Percentiles rank a stretch among this genome's conserved stretches.
These are phyloP conservation scores for Sisor rabdophorus DNA, from an alignment of 2,113 vertebrate species.

Conservation along the genomic window DNA sequence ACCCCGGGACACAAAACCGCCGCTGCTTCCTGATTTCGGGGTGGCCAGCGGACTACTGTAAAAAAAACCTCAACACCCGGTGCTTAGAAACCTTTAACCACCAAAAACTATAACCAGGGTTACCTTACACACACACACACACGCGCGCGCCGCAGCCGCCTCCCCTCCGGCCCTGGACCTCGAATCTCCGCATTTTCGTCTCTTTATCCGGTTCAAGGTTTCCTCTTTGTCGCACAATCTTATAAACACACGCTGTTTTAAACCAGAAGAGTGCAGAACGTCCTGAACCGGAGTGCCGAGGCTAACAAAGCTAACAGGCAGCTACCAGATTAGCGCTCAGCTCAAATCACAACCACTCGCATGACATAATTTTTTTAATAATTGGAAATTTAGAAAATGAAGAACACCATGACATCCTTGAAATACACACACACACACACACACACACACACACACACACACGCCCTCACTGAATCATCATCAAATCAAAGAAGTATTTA, in stretches of 20 bases:
- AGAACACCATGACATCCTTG: constrained; percentile 22
- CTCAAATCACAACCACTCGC: neutral
- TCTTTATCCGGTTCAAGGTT: neutral
- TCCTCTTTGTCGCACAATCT: neutral
- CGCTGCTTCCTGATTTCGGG: neutral
- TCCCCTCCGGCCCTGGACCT: neutral
- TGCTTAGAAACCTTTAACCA: neutral
- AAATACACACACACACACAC: neutral
- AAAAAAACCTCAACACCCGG: neutral
- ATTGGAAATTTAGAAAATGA: neutral
- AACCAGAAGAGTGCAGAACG: neutral
- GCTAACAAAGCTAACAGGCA: neutral
- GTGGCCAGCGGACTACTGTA: neutral
- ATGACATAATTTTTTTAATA: neutral
- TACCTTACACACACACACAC: constrained; percentile 13
- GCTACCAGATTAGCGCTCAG: neutral
- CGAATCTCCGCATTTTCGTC: neutral
- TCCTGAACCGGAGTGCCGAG: neutral
- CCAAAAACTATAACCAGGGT: neutral
- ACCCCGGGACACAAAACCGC: neutral
- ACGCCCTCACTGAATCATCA: no score
- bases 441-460: neutral
- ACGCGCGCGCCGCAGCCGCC: neutral
- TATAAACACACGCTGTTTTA: neutral
- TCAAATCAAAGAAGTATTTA: no score